Evolutionary conservation across 2,113 vertebrate genomes (phyloP).

Genomic region (Rhinoptilus africanus): DNA sequence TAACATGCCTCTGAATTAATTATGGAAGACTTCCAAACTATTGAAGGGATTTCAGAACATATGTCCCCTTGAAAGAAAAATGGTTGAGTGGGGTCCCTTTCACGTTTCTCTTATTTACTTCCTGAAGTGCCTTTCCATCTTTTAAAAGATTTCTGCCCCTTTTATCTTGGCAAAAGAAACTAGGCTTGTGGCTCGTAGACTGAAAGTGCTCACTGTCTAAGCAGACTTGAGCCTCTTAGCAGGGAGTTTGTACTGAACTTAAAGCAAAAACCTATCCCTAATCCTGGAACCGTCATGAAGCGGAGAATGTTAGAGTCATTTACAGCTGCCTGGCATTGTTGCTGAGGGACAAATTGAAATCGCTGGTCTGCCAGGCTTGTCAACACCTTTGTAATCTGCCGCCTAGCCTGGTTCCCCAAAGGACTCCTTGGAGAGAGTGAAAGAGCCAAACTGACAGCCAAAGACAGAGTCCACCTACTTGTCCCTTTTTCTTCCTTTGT

Average conservation of each 20-base stretch:
- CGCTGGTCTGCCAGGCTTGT: conserved; percentile 3
- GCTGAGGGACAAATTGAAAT: conserved; percentile 1
- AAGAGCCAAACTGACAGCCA: conserved; percentile 17
- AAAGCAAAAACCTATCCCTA: neutral
- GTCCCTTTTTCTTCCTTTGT: conserved; percentile 1
- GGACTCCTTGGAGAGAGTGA: neutral
- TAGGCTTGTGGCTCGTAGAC: neutral
- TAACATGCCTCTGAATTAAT: neutral
- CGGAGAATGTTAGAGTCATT: neutral
- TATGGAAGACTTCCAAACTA: neutral
- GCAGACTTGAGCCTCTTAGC: neutral
- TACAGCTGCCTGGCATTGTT: conserved; percentile 21
- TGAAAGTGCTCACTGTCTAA: neutral
- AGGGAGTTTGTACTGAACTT: neutral
- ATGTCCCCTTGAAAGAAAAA: neutral
- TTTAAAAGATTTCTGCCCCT: neutral
- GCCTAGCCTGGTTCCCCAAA: neutral
- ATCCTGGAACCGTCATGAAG: neutral
- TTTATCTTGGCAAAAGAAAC: neutral
- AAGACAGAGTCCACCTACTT: conserved; percentile 17
- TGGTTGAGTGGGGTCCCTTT: neutral
- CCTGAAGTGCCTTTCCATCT: neutral
- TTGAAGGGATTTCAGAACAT: neutral
- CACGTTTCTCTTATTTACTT: neutral
- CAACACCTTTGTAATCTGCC: conserved; percentile 34